phyloP scores from a whole-genome alignment of 2,888 invertebrate species.

The Phortica magna region DNA sequence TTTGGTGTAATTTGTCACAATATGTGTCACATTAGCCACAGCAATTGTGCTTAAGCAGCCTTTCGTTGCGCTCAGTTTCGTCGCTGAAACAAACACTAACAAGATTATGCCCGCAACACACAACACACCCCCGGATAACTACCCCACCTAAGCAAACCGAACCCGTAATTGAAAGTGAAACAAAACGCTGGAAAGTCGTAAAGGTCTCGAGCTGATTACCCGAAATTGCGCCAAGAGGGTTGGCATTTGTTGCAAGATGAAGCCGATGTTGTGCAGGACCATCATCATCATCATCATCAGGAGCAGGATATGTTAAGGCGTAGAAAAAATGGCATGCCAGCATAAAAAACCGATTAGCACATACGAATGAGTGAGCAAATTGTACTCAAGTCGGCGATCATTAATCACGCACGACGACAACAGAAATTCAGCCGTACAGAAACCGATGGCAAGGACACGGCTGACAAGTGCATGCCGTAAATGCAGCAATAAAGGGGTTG shows the following conservation, averaged over 20 bases:
- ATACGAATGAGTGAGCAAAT: conserved; percentile 15
- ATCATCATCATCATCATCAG: neutral
- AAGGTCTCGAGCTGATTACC: conserved; percentile 43
- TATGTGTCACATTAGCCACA: conserved; percentile 78
- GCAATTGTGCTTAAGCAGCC: conserved; percentile 72
- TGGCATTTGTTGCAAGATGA: neutral
- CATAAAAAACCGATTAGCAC: conserved; percentile 32
- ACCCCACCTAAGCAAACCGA: neutral
- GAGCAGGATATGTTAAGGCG: neutral
- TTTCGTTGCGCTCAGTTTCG: conserved; percentile 47
- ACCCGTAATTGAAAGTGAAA: conserved; percentile 21
- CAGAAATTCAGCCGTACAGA: neutral
- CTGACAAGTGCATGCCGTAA: conserved; percentile 17
- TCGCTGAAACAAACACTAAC: conserved; percentile 45
- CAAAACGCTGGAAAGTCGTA: conserved; percentile 26
- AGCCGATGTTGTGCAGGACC: neutral
- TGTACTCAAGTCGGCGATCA: neutral
- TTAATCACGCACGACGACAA: conserved; percentile 6
- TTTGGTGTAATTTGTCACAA: conserved; percentile 78
- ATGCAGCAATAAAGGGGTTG: conserved; percentile 31
- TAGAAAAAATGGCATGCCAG: neutral
- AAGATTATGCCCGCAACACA: conserved; percentile 35
- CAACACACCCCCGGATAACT: conserved; percentile 11
- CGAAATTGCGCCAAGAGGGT: conserved; percentile 22
- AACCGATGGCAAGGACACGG: conserved; percentile 10